Evolutionary conservation across 2,113 vertebrate species (phyloP), one percentile per base, ranked within the genome.

Genomic region (Podarcis cretensis): DNA sequence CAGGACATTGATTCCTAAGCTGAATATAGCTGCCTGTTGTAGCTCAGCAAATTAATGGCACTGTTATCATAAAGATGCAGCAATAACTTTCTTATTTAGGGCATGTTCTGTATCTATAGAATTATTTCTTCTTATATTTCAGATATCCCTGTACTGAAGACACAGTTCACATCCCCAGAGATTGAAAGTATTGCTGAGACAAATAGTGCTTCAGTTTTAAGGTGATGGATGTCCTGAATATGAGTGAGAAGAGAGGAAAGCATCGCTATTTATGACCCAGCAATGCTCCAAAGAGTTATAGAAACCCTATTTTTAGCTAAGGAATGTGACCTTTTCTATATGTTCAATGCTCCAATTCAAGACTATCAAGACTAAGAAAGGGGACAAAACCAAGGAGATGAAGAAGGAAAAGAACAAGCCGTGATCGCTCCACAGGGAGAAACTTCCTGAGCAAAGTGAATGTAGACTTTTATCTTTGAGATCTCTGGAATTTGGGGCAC

Each of bases 31-130:
- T 68, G 48, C 27, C 48, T 74, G 32, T 48, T 73, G 21, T 40
- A 71, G 78, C 23, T 81, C 68, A 85, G 20, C 66, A 74, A 76
- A 89, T 81, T n/a, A 85, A 85, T 84, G 66, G 8, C 77, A 80
- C 32, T 63, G 48, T 85, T 81, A 81, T 73, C 75, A 74, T 71
- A 85, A 85, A 89, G 37, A 54, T 81, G 54, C 27, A 63, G 54
- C 74, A 89, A 78, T 84, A 57, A 84, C 48, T 82, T 89, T 78
- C 81, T 89, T 83, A 89, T 89, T 84, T 89, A 89, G 73, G 43
- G 68, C 35, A 78, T 43, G 13, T 12, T 83, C 27, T 48, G 6
- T 66, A 87, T 75, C 80, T 83, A 30, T 40, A 84, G 43, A 83
- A 48, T 54, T 68, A 88, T 78, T 63, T 78, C 81, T 43, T 83